phyloP scores from a whole-genome alignment of 2,113 vertebrate species.

The Eublepharis macularius region DNA sequence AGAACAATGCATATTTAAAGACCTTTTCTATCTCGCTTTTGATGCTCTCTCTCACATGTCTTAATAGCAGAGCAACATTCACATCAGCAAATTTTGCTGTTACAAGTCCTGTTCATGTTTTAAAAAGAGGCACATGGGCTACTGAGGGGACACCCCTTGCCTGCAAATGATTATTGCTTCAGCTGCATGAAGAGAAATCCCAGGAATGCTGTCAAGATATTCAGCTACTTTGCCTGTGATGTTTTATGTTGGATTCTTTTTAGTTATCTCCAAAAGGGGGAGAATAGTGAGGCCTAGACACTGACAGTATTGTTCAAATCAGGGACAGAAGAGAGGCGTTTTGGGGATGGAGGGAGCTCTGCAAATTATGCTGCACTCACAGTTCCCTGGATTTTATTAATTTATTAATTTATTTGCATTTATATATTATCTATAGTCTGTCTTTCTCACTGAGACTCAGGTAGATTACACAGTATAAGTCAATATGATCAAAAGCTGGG shows the following conservation, averaged over 20 bases:
- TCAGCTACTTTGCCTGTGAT: conserved; percentile 41
- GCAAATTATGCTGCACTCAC: not conserved
- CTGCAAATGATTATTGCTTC: conserved; percentile 20
- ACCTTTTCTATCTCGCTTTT: conserved; percentile 38
- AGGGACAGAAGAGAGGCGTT: no score
- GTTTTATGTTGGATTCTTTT: conserved; percentile 25
- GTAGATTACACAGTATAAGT: no score
- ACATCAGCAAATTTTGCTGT: conserved; percentile 56
- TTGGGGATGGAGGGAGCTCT: not conserved
- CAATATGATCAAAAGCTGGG: no score
- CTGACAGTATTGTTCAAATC: not conserved
- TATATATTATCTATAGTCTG: no score
- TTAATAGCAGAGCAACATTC: conserved; percentile 40
- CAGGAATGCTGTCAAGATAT: conserved; percentile 33
- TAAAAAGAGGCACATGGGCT: conserved; percentile 15
- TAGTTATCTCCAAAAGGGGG: not conserved
- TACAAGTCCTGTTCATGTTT: conserved; percentile 22
- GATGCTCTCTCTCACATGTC: conserved; percentile 49
- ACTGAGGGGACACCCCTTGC: conserved; percentile 30
- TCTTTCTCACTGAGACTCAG: no score
- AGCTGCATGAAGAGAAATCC: conserved; percentile 36
- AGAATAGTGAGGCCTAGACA: not conserved
- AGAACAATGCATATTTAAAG: conserved; percentile 13
- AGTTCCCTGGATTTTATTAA: not conserved
- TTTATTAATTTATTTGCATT: no score